These are phyloP conservation scores for Pica pica DNA, from an alignment of 2,113 vertebrate species.

Conservation along the genomic window DNA sequence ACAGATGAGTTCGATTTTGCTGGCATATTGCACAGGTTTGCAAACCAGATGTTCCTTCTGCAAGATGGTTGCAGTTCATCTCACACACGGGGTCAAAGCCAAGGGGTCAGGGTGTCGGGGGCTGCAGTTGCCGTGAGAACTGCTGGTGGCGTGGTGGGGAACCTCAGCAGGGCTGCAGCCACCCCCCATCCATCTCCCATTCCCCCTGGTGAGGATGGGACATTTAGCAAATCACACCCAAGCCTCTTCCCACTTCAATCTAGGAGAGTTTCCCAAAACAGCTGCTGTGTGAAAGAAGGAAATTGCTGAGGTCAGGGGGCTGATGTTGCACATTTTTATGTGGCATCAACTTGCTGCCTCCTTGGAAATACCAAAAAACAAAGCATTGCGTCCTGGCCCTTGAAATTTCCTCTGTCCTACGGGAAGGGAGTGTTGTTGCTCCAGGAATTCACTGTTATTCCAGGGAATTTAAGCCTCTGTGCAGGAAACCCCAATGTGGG, in stretches of 20 bases:
- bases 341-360: conserved; percentile 10
- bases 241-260: not conserved
- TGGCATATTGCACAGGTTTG: conserved; percentile 13
- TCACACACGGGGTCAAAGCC: not conserved
- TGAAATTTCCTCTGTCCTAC: not conserved
- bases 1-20: conserved; percentile 59
- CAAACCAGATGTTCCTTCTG: conserved; percentile 24
- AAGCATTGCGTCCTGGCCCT: not conserved
- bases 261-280: not conserved
- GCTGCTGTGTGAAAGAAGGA: not conserved
- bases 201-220: not conserved
- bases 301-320: not conserved
- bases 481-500: not conserved
- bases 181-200: not conserved
- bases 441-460: conserved; percentile 15
- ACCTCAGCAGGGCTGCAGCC: fast-evolving
- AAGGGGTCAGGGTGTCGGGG: not conserved
- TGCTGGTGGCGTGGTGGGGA: not conserved
- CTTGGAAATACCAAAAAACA: not conserved
- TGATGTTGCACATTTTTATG: conserved; percentile 31
- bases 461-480: not conserved
- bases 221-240: not conserved
- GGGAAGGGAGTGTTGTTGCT: not conserved
- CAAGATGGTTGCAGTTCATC: not conserved
- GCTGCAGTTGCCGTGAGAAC: not conserved